Conservation (phyloP, 2,888 invertebrate species). For the Athripsodes cinereus region DNA sequence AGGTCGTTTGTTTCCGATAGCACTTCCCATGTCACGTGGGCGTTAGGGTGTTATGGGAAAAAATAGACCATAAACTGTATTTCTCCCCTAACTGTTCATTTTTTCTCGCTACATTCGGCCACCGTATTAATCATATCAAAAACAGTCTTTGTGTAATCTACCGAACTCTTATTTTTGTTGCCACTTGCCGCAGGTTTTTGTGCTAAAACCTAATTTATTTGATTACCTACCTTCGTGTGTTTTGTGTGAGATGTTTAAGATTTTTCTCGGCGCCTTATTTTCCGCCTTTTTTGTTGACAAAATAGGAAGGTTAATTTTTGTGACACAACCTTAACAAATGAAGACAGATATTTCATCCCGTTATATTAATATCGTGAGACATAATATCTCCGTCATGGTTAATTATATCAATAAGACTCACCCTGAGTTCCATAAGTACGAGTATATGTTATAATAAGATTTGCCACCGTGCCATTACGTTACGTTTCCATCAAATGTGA, state of each 20-base stretch:
- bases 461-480: too few species aligned
- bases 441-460: too few species aligned
- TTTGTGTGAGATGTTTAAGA: neutral
- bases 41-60: neutral
- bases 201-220: neutral
- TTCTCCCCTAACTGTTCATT: slow-evolving; percentile 6
- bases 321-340: neutral
- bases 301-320: neutral
- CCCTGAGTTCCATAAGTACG: too few species aligned
- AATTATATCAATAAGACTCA: too few species aligned
- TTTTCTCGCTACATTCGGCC: slow-evolving; percentile 7
- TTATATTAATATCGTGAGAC: too few species aligned
- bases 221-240: neutral
- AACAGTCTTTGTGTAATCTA: slow-evolving; percentile 17
- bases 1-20: slow-evolving; percentile 17
- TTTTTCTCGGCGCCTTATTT: neutral
- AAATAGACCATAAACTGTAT: slow-evolving; percentile 5
- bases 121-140: slow-evolving; percentile 18
- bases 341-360: neutral
- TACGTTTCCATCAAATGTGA: too few species aligned
- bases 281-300: neutral
- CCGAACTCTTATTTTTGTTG: slow-evolving; percentile 9
- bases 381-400: too few species aligned
- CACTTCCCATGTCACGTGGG: slow-evolving; percentile 14
- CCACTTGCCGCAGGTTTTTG: neutral